Conservation (phyloP, 2,113 vertebrate genomes). For the Sterna hirundo region DNA sequence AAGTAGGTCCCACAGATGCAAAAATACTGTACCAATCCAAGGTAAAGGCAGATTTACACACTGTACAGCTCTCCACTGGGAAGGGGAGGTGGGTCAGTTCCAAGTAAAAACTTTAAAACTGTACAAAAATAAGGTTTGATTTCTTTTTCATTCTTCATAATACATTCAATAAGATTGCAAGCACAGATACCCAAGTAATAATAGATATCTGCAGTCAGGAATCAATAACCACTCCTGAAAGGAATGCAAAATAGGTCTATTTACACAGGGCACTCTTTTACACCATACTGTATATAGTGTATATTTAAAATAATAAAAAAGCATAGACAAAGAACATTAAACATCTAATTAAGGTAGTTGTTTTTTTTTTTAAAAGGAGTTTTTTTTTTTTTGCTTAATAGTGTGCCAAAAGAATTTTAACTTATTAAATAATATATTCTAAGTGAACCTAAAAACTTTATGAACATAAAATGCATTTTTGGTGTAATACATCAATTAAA, state of each 20-base stretch:
- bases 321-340: conserved; percentile 73
- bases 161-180: conserved; percentile 85
- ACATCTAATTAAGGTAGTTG: conserved; percentile 75
- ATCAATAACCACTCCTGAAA: conserved; percentile 73
- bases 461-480: conserved; percentile 86
- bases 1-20: conserved; percentile 87
- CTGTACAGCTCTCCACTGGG: conserved; percentile 76
- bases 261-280: conserved; percentile 74
- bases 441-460: conserved; percentile 84
- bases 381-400: conserved; percentile 77
- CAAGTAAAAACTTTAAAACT: conserved; percentile 86
- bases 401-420: conserved; percentile 84
- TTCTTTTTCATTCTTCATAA: conserved; percentile 77
- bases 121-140: conserved; percentile 88
- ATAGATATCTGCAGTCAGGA: conserved; percentile 72
- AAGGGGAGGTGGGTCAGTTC: conserved; percentile 78
- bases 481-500: conserved; percentile 82
- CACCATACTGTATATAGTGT: conserved; percentile 67
- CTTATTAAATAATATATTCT: conserved; percentile 88
- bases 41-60: conserved; percentile 81
- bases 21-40: conserved; percentile 87
- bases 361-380: conserved; percentile 52
- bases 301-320: conserved; percentile 73
- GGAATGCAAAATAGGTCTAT: conserved; percentile 73
- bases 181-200: conserved; percentile 72